Conservation (phyloP, 2,113 vertebrate genomes). For the Plecotus auritus region DNA sequence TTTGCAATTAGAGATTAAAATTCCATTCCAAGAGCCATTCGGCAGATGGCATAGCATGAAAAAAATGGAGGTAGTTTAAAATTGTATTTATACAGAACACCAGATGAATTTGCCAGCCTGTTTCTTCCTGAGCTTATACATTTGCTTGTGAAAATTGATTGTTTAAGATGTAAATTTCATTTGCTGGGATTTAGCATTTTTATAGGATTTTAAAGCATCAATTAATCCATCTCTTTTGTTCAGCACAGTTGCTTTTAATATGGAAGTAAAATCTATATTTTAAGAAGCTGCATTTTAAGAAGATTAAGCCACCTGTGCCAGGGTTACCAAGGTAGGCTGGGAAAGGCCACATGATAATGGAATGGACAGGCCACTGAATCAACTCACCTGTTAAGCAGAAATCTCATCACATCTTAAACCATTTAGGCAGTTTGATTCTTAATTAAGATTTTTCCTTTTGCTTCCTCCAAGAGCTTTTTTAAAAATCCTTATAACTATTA, state of each 20-base stretch:
- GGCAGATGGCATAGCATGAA: conserved; percentile 78
- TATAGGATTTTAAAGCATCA: conserved; percentile 66
- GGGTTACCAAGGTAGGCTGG: background rate
- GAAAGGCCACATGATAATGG: background rate
- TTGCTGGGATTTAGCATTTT: conserved; percentile 69
- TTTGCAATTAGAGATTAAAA: conserved; percentile 80
- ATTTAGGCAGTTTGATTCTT: conserved; percentile 54
- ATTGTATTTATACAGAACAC: conserved; percentile 78
- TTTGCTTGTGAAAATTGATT: conserved; percentile 69
- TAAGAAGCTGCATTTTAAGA: conserved; percentile 31
- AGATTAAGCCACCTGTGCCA: conserved; percentile 44
- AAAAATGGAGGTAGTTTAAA: conserved; percentile 74
- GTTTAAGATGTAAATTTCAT: conserved; percentile 71
- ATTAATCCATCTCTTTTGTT: conserved; percentile 67
- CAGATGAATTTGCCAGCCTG: conserved; percentile 78
- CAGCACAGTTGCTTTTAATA: conserved; percentile 42
- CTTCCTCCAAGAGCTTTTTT: background rate
- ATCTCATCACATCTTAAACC: background rate
- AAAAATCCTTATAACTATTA: background rate
- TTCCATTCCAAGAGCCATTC: conserved; percentile 76
- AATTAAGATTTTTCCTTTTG: conserved; percentile 62
- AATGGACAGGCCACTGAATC: background rate
- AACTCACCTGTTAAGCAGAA: background rate
- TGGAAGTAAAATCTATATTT: conserved; percentile 52
- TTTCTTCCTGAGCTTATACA: conserved; percentile 63